Percentiles rank a stretch among this genome's conserved stretches.
These are phyloP conservation scores for Micrasema minimum DNA, from an alignment of 1,140 invertebrate genomes.

Conservation along the genomic window DNA sequence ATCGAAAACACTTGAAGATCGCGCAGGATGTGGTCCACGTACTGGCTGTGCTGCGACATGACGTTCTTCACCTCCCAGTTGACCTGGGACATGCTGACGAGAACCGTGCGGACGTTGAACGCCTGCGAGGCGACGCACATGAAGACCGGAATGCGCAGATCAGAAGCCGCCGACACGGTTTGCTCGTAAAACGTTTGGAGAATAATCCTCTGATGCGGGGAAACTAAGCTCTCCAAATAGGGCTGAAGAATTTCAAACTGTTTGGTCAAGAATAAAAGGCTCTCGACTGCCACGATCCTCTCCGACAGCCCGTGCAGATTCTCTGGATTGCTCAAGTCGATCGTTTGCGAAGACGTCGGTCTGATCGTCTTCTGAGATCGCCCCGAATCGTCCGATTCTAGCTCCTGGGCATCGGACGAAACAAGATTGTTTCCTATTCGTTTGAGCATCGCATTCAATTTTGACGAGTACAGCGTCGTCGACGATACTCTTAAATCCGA, in stretches of 20 bases:
- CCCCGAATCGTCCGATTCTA: slow-evolving; percentile 58
- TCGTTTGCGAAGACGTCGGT: slow-evolving; percentile 75
- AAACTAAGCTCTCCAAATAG: slow-evolving; percentile 82
- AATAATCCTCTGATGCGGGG: slow-evolving; percentile 71
- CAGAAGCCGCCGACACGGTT: slow-evolving; percentile 75
- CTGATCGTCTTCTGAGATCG: slow-evolving; percentile 66
- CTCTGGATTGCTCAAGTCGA: slow-evolving; percentile 78
- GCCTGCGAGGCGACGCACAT: slow-evolving; percentile 82
- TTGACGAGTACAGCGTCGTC: slow-evolving; percentile 71
- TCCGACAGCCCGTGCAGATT: slow-evolving; percentile 85
- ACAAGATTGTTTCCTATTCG: slow-evolving; percentile 77
- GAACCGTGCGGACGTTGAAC: slow-evolving; percentile 82
- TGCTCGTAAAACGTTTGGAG: slow-evolving; percentile 82
- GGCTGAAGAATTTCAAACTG: slow-evolving; percentile 86
- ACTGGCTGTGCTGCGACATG: slow-evolving; percentile 93
- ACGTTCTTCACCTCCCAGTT: slow-evolving; percentile 97
- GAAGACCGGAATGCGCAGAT: slow-evolving; percentile 87
- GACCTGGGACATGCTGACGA: slow-evolving; percentile 89
- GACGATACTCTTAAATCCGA: slow-evolving; percentile 63
- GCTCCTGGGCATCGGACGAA: slow-evolving; percentile 55
- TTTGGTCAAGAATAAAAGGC: slow-evolving; percentile 87
- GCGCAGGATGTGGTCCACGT: slow-evolving; percentile 82
- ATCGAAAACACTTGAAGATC: slow-evolving; percentile 84
- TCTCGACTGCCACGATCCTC: slow-evolving; percentile 91
- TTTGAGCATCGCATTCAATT: slow-evolving; percentile 79